Conservation (phyloP, 2,888 invertebrate species). For the Drosophila birchii region DNA sequence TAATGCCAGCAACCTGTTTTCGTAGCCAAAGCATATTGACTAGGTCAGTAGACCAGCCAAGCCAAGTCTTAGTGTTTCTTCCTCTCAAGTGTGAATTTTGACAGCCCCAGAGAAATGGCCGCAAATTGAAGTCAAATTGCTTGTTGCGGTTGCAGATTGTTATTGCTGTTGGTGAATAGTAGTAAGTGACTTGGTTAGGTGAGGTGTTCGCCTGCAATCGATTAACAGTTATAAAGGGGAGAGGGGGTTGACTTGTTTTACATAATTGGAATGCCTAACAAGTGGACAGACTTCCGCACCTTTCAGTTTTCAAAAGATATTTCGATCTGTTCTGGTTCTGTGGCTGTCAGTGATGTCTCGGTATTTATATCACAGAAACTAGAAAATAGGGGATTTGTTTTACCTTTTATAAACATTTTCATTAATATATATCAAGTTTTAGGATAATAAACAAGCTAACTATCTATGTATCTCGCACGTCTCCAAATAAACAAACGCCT, state of each 20-base stretch:
- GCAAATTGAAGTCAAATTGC: slow-evolving; percentile 8
- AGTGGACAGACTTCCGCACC: slow-evolving; percentile 61
- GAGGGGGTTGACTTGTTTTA: slow-evolving; percentile 5
- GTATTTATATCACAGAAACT: not conserved
- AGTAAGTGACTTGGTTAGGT: not conserved
- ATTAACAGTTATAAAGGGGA: not conserved
- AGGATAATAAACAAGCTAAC: not conserved
- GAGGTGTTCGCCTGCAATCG: slow-evolving; percentile 19
- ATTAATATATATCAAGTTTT: too few relatives aligned
- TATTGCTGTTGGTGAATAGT: slow-evolving; percentile 5
- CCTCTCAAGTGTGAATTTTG: slow-evolving; percentile 30
- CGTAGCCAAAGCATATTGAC: slow-evolving; percentile 39
- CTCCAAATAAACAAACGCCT: too few relatives aligned
- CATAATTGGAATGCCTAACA: slow-evolving; percentile 56
- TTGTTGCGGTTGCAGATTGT: slow-evolving; percentile 26
- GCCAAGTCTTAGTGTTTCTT: slow-evolving; percentile 24
- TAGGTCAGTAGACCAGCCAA: slow-evolving; percentile 64
- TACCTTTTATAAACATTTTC: too few relatives aligned
- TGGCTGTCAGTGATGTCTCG: slow-evolving; percentile 2
- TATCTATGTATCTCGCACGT: not conserved
- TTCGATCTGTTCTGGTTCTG: slow-evolving; percentile 27
- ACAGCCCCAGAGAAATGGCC: slow-evolving; percentile 45
- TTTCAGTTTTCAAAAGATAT: slow-evolving; percentile 6
- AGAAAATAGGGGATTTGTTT: too few relatives aligned
- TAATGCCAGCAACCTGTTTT: slow-evolving; percentile 54